Conservation (phyloP, 2,888 invertebrate genomes). For the Hyalella azteca region DNA sequence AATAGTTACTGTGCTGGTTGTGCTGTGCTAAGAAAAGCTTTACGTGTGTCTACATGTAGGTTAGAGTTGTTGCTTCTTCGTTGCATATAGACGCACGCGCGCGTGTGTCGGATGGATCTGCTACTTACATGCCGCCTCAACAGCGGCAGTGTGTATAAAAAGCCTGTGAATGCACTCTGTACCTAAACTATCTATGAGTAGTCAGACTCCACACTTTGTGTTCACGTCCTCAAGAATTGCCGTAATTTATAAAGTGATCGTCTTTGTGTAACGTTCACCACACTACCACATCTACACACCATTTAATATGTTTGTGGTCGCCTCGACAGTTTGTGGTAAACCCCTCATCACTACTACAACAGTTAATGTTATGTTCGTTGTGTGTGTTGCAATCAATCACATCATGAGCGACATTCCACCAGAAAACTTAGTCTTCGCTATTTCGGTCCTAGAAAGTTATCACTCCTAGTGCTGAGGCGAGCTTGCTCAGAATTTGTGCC, state of each 20-base stretch:
- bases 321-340: no score
- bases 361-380: no score
- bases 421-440: no score
- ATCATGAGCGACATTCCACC: no score
- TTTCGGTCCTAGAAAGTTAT: no score
- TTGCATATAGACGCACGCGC: neutral
- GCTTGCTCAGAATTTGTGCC: constrained; percentile 27
- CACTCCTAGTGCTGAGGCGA: no score
- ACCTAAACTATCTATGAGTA: constrained; percentile 9
- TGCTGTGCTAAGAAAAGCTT: constrained; percentile 33
- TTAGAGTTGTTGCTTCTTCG: constrained; percentile 33
- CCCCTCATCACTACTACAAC: no score
- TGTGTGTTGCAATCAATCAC: no score
- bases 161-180: constrained; percentile 33
- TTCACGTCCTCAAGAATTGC: constrained; percentile 18
- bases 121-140: neutral
- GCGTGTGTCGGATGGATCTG: neutral
- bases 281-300: no score
- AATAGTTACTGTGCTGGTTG: constrained; percentile 29
- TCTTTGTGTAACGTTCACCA: constrained; percentile 19
- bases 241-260: constrained; percentile 17
- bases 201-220: constrained; percentile 25
- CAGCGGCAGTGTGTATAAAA: constrained; percentile 29
- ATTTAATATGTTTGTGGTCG: no score
- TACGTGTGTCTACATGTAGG: constrained; percentile 26